These are phyloP conservation scores for Jacana jacana DNA, from an alignment of 2,113 vertebrate species.

Conservation along the genomic window DNA sequence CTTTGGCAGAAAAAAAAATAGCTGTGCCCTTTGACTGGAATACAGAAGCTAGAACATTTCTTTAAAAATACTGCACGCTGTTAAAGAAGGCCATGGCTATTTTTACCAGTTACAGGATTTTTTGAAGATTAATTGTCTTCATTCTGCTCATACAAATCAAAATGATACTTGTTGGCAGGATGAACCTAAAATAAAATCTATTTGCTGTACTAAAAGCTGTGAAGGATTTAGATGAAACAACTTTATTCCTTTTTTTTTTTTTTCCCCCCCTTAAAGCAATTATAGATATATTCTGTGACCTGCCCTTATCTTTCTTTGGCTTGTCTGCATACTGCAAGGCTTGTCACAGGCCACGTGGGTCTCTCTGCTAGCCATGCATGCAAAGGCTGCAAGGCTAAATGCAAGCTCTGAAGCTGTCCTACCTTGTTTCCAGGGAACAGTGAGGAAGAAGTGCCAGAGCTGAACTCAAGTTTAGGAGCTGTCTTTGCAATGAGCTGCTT, in stretches of 20 bases:
- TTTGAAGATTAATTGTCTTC: constrained; percentile 9
- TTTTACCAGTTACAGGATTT: neutral
- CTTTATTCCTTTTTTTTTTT: neutral
- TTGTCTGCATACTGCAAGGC: neutral
- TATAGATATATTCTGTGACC: neutral
- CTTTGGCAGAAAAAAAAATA: neutral
- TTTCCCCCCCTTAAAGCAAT: neutral
- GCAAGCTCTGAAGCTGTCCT: neutral
- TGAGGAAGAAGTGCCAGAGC: neutral
- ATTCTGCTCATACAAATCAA: neutral
- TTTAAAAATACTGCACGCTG: neutral
- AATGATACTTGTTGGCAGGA: constrained; percentile 10
- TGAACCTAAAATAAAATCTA: constrained; percentile 7
- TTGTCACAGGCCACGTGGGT: neutral
- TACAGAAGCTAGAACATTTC: neutral
- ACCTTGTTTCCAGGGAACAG: constrained; percentile 32
- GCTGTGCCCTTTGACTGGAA: neutral
- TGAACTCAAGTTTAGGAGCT: neutral
- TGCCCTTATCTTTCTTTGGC: neutral
- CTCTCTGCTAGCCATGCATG: neutral
- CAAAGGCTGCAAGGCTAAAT: constrained; percentile 5
- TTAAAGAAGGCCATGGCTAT: neutral
- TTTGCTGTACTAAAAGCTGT: neutral
- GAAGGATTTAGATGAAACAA: neutral
- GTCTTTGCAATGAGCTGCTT: neutral